Conservation (phyloP, 2,113 vertebrate genomes). For the Corythornis cristatus region DNA sequence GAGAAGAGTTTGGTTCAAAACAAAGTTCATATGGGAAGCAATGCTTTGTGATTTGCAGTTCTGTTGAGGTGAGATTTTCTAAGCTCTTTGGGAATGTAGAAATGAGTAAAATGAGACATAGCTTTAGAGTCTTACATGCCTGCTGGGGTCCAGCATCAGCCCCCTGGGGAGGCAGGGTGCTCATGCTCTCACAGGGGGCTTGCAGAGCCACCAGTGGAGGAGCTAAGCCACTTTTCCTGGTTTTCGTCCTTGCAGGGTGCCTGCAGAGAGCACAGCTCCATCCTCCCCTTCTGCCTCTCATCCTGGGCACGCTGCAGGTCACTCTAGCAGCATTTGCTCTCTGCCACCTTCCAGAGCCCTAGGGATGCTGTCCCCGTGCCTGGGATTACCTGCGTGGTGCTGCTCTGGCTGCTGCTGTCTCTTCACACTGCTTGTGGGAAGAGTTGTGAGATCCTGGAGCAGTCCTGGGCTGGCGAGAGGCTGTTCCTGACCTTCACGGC, state of each 20-base stretch:
- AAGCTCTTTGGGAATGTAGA: background rate
- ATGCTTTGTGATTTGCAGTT: background rate
- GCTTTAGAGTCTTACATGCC: background rate
- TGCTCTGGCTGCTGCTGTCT: background rate
- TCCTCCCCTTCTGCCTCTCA: background rate
- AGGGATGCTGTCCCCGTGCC: background rate
- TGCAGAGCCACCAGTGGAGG: background rate
- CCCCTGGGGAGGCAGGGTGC: background rate
- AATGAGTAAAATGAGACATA: background rate
- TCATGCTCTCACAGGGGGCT: background rate
- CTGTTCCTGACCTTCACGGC: background rate
- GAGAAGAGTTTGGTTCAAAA: background rate
- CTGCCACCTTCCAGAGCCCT: background rate
- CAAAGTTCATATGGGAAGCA: background rate
- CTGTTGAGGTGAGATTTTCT: background rate
- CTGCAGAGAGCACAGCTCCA: accelerated
- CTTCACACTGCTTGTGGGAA: background rate
- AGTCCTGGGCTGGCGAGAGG: background rate
- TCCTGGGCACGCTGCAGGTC: background rate
- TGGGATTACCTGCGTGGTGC: background rate
- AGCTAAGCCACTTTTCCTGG: background rate
- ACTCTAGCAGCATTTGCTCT: accelerated
- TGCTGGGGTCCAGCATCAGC: background rate
- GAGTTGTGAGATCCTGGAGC: background rate
- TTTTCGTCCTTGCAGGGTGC: background rate